phyloP scores from a whole-genome alignment of 2,888 invertebrate species.

The Calameuta filiformis region DNA sequence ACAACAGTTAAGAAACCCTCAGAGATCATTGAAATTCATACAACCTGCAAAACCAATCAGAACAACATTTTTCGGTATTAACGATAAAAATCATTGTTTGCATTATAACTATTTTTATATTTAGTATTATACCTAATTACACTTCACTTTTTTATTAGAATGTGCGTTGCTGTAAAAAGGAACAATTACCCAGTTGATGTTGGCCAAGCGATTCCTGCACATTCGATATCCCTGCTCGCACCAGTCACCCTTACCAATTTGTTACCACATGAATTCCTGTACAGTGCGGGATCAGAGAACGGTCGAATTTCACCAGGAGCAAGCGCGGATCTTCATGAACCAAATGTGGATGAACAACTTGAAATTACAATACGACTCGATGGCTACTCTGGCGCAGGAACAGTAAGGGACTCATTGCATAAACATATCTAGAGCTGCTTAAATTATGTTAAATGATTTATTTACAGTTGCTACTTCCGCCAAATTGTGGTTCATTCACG shows the following conservation, averaged over 20 bases:
- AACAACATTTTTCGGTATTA: conserved; percentile 65
- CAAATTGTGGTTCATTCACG: conserved; percentile 69
- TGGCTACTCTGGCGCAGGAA: conserved; percentile 81
- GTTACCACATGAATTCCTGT: conserved; percentile 84
- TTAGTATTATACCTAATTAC: conserved; percentile 23
- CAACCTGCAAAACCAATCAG: conserved; percentile 58
- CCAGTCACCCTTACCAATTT: conserved; percentile 89
- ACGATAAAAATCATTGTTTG: conserved; percentile 36
- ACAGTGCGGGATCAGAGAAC: conserved; percentile 68
- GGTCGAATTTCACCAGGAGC: conserved; percentile 68
- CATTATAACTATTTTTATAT: conserved; percentile 40
- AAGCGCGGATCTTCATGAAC: conserved; percentile 64
- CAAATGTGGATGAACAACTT: conserved; percentile 76
- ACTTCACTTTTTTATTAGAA: conserved; percentile 66
- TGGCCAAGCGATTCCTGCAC: conserved; percentile 80
- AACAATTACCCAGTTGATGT: conserved; percentile 83
- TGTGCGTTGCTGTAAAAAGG: conserved; percentile 82
- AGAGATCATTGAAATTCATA: conserved; percentile 56
- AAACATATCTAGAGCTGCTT: neutral
- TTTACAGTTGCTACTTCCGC: conserved; percentile 52
- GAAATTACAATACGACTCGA: conserved; percentile 84
- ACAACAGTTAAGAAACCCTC: conserved; percentile 68
- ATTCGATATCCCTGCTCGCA: conserved; percentile 86
- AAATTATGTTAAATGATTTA: neutral
- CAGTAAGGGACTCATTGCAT: conserved; percentile 63